Evolutionary conservation across 2,888 invertebrate species (phyloP), one percentile per base, ranked within the genome.

Genomic region (Ormyrus rosae): DNA sequence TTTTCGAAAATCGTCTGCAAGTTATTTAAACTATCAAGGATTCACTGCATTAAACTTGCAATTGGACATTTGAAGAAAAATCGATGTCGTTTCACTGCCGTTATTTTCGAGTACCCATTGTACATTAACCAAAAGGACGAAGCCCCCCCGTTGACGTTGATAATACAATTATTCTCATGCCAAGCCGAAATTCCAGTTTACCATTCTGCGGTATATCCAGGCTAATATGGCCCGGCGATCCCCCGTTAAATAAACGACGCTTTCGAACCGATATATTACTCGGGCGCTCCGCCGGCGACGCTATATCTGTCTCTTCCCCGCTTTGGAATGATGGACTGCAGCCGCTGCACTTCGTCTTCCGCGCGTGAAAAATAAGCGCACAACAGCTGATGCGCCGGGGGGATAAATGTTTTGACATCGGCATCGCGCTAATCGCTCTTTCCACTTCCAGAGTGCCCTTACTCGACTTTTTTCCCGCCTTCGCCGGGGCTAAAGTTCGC

Each of bases 221-320:
- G 63, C 72, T 72, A 63, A 73, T 80, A 76, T 82, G 82, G 83
- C 84, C 85, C 84, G 84, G 84, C 86, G 86, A 84, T 34, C 4
- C 34, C 85, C 85, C 85, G 86, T 86, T 87, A 88, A 90, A 90
- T 89, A 90, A 90, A 90, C 89, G 89, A 88, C 86, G 89, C 89
- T 89, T 87, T 88, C 89, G 87, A 87, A 86, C 88, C 88, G 86
- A 90, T 73, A 80, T 81, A 82, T 78, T 76, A 79, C 75, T 80
- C 34, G 34, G 34, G 34, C 34, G 34, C 34, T 34, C 77, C 67
- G 68, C 75, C 53, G 74, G 71, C 80, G 70, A 80, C 79, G 77
- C 75, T 77, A 65, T 80, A 82, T 80, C 76, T 81, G 83, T 83
- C 79, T 78, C 81, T 83, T 53, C 81, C 78, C 70, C 78, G 69